Evolutionary conservation across 2,797 vertebrate species (phyloP).

Genomic region (Sebastes vulpes): DNA sequence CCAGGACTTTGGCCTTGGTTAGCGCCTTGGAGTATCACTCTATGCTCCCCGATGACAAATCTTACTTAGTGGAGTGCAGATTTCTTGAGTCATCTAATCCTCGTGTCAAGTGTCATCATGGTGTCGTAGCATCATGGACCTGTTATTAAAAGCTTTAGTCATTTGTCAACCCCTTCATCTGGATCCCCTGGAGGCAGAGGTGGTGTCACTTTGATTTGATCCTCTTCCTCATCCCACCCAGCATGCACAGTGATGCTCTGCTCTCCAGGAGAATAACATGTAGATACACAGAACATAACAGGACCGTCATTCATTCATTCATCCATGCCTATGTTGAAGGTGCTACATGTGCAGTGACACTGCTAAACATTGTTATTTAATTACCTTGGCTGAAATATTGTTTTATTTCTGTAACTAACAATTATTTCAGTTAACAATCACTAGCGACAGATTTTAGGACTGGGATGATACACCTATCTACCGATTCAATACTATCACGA

Average conservation of each 20-base stretch:
- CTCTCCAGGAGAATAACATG: conserved; percentile 22
- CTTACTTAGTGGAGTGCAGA: conserved; percentile 39
- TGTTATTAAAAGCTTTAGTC: conserved; percentile 70
- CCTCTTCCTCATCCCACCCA: conserved; percentile 35
- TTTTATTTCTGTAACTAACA: background rate
- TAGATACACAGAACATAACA: background rate
- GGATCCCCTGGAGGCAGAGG: conserved; percentile 37
- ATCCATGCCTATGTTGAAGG: background rate
- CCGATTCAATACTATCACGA: no score
- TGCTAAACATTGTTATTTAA: background rate
- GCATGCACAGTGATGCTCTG: conserved; percentile 17
- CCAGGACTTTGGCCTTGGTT: background rate
- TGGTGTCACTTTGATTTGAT: conserved; percentile 65
- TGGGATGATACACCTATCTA: no score
- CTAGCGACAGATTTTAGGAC: background rate
- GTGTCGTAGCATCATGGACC: conserved; percentile 38
- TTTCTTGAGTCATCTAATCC: conserved; percentile 70
- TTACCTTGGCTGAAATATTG: background rate
- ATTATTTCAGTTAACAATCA: background rate
- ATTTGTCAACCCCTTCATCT: conserved; percentile 68
- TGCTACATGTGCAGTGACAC: background rate
- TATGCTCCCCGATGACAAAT: conserved; percentile 53
- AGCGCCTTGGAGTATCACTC: conserved; percentile 5
- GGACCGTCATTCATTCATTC: background rate
- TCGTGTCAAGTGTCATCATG: conserved; percentile 56